A percentile compares a stretch with the other conserved stretches of the same genome.
phyloP scores from a whole-genome alignment of 2,888 invertebrate species.

The Graphium colonna region DNA sequence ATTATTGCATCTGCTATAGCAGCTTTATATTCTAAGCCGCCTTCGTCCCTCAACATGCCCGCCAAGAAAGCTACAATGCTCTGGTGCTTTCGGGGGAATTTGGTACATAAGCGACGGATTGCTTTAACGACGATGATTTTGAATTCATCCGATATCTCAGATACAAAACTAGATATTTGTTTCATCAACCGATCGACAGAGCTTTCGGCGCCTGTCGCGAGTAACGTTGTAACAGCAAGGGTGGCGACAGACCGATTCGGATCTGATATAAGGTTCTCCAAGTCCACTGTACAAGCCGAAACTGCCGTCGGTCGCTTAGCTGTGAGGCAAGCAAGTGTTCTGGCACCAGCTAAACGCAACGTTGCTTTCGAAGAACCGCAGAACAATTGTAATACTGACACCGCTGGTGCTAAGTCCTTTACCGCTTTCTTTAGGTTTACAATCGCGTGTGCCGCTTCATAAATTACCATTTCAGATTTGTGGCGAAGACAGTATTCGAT shows the following conservation, averaged over 20 bases:
- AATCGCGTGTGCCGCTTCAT: slow-evolving; percentile 98
- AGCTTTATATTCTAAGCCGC: slow-evolving; percentile 98
- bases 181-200: slow-evolving; percentile 99
- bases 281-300: slow-evolving; percentile 97
- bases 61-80: slow-evolving; percentile 98
- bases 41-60: slow-evolving; percentile 97
- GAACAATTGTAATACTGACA: slow-evolving; percentile 97
- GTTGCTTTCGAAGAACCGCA: slow-evolving; percentile 98
- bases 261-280: slow-evolving; percentile 98
- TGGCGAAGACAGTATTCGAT: slow-evolving; percentile 96
- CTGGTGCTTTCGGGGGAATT: slow-evolving; percentile 98
- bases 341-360: slow-evolving; percentile 97
- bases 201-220: slow-evolving; percentile 99
- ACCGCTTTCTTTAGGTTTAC: slow-evolving; percentile 93
- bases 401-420: slow-evolving; percentile 94
- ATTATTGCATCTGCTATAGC: slow-evolving; percentile 99
- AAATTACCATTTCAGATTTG: slow-evolving; percentile 99
- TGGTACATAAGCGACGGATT: slow-evolving; percentile 91
- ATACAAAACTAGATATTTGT: slow-evolving; percentile 98
- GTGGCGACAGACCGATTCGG: slow-evolving; percentile 98
- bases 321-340: slow-evolving; percentile 97
- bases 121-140: slow-evolving; percentile 99
- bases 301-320: slow-evolving; percentile 98
- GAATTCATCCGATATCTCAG: slow-evolving; percentile 99
- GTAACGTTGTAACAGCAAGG: slow-evolving; percentile 97